These are phyloP conservation scores for Zootoca vivipara DNA, from an alignment of 2,113 vertebrate genomes.

Conservation along the genomic window DNA sequence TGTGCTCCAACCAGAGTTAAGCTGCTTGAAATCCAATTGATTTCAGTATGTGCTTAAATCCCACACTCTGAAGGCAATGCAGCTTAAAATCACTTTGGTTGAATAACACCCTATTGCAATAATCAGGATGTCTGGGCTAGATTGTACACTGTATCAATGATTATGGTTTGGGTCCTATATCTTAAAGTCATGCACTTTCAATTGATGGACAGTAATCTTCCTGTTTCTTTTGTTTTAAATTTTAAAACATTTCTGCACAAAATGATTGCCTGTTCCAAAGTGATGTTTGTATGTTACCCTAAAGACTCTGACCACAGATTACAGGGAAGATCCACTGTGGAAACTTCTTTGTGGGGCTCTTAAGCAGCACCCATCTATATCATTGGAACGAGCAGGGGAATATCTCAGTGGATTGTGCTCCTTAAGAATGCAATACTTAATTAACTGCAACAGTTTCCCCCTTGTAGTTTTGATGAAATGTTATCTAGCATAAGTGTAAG, in stretches of 20 bases:
- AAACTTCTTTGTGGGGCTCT: background rate
- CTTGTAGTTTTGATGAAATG: background rate
- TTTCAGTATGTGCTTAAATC: background rate
- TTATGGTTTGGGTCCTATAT: background rate
- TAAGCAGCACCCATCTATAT: background rate
- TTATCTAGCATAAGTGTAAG: conserved; percentile 2
- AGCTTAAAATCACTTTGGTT: background rate
- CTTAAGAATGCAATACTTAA: background rate
- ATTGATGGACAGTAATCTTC: background rate
- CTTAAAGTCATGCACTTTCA: background rate
- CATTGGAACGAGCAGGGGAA: background rate
- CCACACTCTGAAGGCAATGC: background rate
- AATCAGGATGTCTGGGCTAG: background rate
- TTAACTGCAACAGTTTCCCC: background rate
- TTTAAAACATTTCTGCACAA: background rate
- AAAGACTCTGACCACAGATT: background rate
- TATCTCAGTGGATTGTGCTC: background rate
- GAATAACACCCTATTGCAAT: background rate
- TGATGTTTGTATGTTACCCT: background rate
- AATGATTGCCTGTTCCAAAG: background rate
- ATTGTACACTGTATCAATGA: background rate
- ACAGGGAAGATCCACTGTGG: background rate
- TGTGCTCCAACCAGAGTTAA: background rate
- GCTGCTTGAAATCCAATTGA: background rate
- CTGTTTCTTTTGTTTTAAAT: background rate